Conservation (phyloP, 2,113 vertebrate species). For the Apodemus sylvaticus region DNA sequence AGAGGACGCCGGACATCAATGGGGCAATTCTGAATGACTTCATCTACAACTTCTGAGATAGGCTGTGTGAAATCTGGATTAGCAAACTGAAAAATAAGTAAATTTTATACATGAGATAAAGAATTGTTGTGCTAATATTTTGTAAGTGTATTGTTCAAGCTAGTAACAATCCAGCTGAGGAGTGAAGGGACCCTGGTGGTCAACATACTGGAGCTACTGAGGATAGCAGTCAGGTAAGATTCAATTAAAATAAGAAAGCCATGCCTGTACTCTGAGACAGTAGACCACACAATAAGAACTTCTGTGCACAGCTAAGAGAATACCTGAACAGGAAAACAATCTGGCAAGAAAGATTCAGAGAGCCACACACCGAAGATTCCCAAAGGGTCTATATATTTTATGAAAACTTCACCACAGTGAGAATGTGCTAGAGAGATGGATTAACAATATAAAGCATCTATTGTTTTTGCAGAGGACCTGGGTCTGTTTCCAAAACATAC, state of each 20-base stretch:
- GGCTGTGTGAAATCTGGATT: slow-evolving; percentile 99
- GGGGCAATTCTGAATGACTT: slow-evolving; percentile 99
- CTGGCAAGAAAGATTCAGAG: neutral
- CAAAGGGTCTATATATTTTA: neutral
- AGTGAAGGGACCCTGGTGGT: neutral
- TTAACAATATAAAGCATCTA: neutral
- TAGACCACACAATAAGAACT: neutral
- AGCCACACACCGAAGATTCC: neutral
- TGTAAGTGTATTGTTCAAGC: too few species aligned
- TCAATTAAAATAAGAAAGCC: neutral
- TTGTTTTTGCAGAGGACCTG: neutral
- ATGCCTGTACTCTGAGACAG: neutral
- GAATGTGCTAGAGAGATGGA: neutral
- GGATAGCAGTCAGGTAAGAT: neutral
- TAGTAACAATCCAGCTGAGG: slow-evolving; percentile 3
- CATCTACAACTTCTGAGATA: slow-evolving; percentile 99
- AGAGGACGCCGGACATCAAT: slow-evolving; percentile 98
- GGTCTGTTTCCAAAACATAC: neutral
- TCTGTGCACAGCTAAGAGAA: neutral
- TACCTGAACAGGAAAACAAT: neutral
- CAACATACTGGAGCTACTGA: neutral
- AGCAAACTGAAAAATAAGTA: slow-evolving; percentile 90
- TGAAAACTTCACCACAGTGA: neutral
- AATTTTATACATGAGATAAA: slow-evolving; percentile 14
- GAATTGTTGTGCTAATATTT: neutral